Evolutionary conservation across 1,140 invertebrate species (phyloP).

Genomic region (Mya arenaria): DNA sequence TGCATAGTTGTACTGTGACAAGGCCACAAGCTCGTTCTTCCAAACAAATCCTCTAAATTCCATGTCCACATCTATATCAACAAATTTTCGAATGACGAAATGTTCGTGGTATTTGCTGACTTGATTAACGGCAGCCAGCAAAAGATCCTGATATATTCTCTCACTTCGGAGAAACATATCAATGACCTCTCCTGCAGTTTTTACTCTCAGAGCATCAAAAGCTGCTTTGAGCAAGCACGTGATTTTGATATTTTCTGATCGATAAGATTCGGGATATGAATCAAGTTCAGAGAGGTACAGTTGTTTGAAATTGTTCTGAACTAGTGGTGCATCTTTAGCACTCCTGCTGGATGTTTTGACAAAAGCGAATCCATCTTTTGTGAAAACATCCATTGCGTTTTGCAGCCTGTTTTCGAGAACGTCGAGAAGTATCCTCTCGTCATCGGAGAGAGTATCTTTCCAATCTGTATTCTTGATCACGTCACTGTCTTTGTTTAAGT

Average conservation of each 20-base stretch:
- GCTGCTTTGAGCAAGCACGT: conserved; percentile 69
- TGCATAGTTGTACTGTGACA: conserved; percentile 77
- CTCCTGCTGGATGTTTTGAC: conserved; percentile 75
- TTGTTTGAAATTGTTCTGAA: conserved; percentile 64
- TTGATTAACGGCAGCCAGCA: conserved; percentile 67
- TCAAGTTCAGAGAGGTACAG: conserved; percentile 61
- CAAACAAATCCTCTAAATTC: conserved; percentile 77
- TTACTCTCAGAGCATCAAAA: conserved; percentile 68
- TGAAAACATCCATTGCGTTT: conserved; percentile 62
- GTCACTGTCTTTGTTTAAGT: conserved; percentile 63
- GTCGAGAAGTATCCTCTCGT: conserved; percentile 55
- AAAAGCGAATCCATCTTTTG: conserved; percentile 66
- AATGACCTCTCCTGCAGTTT: conserved; percentile 64
- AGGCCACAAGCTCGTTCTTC: conserved; percentile 59
- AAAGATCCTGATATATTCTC: conserved; percentile 74
- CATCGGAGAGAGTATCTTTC: conserved; percentile 50
- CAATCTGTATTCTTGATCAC: conserved; percentile 56
- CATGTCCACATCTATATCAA: conserved; percentile 76
- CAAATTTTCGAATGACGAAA: conserved; percentile 73
- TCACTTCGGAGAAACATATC: conserved; percentile 74
- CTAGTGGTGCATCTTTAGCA: conserved; percentile 74
- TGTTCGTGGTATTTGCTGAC: conserved; percentile 69
- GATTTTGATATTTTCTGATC: conserved; percentile 70
- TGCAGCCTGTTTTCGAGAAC: conserved; percentile 58
- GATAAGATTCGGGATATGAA: conserved; percentile 44